Evolutionary conservation across 2,797 vertebrate species (phyloP).

Genomic region (Spinus pinus): DNA sequence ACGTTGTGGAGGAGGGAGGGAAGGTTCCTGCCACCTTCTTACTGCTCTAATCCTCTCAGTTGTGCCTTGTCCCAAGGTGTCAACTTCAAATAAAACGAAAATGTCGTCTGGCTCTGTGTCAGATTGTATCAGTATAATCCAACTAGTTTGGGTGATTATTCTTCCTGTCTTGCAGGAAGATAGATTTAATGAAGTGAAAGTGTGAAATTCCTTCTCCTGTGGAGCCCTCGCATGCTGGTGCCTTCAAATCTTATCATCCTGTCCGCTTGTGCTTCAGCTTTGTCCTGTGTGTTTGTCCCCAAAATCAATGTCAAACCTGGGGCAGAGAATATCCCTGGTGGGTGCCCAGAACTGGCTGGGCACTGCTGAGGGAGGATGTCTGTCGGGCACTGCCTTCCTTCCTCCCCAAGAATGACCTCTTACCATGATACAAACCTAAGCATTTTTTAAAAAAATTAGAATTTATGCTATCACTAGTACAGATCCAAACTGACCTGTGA

Average conservation of each 20-base stretch:
- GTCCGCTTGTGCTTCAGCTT: not conserved
- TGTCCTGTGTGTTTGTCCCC: not conserved
- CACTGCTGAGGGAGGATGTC: not conserved
- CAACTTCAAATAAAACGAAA: not conserved
- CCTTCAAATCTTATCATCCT: not conserved
- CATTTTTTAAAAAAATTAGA: not conserved
- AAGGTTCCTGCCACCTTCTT: not conserved
- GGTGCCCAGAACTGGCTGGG: not conserved
- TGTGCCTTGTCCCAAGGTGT: not conserved
- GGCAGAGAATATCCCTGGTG: not conserved
- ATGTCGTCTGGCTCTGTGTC: not conserved
- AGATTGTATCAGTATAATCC: not conserved
- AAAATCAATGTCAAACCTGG: not conserved
- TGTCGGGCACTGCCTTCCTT: not conserved
- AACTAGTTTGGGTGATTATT: not conserved
- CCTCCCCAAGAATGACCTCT: not conserved
- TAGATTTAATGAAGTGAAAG: not conserved
- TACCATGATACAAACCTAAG: not conserved
- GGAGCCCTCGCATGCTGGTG: not conserved
- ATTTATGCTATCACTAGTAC: not conserved
- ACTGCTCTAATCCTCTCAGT: not conserved
- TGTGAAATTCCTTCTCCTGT: not conserved
- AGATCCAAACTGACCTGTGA: not conserved
- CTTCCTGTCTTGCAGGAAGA: not conserved
- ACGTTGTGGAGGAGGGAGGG: accelerated